Evolutionary conservation across 2,888 invertebrate genomes (phyloP), one percentile per base, ranked within the genome.

Genomic region (Pterobdella sp.): DNA sequence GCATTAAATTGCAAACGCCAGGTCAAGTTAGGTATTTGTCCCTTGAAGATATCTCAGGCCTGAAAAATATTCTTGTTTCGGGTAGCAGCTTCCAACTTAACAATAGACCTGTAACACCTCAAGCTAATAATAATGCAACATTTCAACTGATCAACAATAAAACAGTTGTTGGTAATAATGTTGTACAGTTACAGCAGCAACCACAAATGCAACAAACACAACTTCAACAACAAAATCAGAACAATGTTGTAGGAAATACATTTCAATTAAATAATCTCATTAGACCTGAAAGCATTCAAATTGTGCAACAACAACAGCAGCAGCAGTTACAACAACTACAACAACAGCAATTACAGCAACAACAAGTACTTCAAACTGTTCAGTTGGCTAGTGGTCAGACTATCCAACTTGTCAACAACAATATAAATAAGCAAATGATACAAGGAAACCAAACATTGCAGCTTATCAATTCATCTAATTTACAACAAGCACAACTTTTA

Each of bases 301-400:
- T 56, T 3, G 26, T 56, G 18, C 60, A 56, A 56, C 60, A 56
- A 22, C 60, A 56, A 26, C 68, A 42, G n/a, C 68, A 68, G 37
- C 36, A 36, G 26, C 68, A 36, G 22, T 32, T 63, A 71, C 32
- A 32, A 32, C 71, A 71, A 32, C 32, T n/a, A 56, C 14, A 29
- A 10, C 71, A 71, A 31, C 60, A 49, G 26, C 68, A 31, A n/a
- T 2, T 4, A 14, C 68, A 68, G 29, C 36, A 36, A 37, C 68
- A 37, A 68, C 68, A 68, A 42, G 26, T 68, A 2, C n/a, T 71
- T 10, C 60, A 56, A 56, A 56, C 60, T 18, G 60, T 56, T 4
- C 71, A 71, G 26, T 63, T 63, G 14, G 63, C 35, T 29, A 56
- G 56, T 36, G 71, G 71, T n/a, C 71, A 71, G 36, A 63, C 71